Conservation (phyloP, 2,113 vertebrate genomes). For the Cheirogaleus medius region DNA sequence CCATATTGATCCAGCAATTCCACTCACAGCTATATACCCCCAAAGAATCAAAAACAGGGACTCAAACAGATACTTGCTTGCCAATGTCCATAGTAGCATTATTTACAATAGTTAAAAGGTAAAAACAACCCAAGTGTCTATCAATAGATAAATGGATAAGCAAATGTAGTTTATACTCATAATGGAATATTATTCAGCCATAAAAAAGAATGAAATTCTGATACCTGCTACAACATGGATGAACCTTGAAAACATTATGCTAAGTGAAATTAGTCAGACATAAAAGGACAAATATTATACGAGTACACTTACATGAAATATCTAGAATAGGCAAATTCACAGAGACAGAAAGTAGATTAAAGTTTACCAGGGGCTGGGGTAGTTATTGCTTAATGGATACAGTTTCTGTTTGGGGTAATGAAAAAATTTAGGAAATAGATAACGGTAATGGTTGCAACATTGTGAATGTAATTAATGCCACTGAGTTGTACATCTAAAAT, state of each 20-base stretch:
- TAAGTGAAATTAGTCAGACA: background rate
- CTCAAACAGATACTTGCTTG: background rate
- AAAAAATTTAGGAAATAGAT: background rate
- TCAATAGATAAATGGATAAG: background rate
- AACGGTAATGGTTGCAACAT: background rate
- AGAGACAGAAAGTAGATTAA: background rate
- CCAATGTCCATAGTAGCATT: background rate
- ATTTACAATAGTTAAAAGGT: background rate
- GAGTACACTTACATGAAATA: background rate
- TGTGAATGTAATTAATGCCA: background rate
- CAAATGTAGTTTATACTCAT: background rate
- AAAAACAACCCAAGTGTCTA: background rate
- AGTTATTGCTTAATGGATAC: background rate
- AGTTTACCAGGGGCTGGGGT: background rate
- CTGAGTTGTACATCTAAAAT: background rate
- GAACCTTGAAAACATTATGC: background rate
- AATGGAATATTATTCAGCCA: background rate
- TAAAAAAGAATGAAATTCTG: background rate
- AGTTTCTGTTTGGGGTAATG: background rate
- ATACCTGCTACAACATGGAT: background rate
- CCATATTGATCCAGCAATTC: background rate
- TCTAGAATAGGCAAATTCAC: background rate
- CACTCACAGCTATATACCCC: background rate
- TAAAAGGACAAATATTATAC: background rate
- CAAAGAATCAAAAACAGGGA: background rate